phyloP scores from a whole-genome alignment of 1,140 invertebrate species.

The Hermatobates lingyangjiaoensis region DNA sequence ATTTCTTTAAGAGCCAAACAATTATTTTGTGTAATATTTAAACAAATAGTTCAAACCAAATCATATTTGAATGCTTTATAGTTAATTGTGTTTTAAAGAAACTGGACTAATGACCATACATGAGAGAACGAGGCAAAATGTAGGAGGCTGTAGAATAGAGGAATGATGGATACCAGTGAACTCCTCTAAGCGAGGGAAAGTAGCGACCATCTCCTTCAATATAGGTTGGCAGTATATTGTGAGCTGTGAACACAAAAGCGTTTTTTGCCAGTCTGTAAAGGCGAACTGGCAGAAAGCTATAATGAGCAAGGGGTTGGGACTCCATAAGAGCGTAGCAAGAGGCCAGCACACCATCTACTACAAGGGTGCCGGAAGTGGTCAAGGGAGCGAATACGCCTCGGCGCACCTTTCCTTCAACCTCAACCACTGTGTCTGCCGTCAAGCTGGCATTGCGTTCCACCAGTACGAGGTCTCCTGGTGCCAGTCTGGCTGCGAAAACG shows the following conservation, averaged over 20 bases:
- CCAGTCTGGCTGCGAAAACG: conserved; percentile 37
- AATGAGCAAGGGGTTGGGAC: conserved; percentile 67
- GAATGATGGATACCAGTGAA: conserved; percentile 3
- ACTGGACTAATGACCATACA: too few relatives aligned
- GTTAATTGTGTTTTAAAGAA: too few relatives aligned
- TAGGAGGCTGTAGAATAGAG: not conserved
- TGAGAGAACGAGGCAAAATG: not conserved
- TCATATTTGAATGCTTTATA: too few relatives aligned
- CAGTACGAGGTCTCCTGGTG: conserved; percentile 31
- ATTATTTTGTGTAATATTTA: too few relatives aligned
- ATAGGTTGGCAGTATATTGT: not conserved
- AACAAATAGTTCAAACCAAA: too few relatives aligned
- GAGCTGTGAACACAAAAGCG: not conserved
- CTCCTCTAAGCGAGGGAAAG: not conserved
- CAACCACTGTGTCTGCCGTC: conserved; percentile 32
- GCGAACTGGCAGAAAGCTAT: conserved; percentile 59
- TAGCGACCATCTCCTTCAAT: not conserved
- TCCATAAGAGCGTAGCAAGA: conserved; percentile 87
- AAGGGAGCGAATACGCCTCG: conserved; percentile 77
- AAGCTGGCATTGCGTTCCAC: conserved; percentile 26
- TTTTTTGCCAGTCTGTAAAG: conserved; percentile 22
- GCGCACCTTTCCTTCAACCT: conserved; percentile 32
- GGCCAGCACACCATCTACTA: conserved; percentile 76
- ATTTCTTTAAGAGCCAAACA: too few relatives aligned
- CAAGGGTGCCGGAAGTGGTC: conserved; percentile 64